phyloP scores from a whole-genome alignment of 2,113 vertebrate genomes.

The Neofelis nebulosa region DNA sequence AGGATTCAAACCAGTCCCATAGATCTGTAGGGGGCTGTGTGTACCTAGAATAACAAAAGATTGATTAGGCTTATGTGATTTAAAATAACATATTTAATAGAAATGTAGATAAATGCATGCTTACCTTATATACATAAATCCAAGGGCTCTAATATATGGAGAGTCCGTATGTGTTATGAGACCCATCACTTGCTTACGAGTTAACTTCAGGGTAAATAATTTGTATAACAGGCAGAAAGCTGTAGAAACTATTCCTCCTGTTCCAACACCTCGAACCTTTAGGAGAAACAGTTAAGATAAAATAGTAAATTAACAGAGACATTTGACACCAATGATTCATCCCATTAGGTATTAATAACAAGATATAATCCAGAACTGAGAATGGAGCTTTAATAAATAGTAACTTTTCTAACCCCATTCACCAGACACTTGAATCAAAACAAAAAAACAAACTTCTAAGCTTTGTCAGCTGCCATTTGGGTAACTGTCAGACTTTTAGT shows the following conservation, averaged over 20 bases:
- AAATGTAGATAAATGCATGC: conserved; percentile 45
- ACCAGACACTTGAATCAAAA: not conserved
- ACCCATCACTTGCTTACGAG: conserved; percentile 99
- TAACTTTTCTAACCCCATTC: conserved; percentile 10
- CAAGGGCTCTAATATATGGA: conserved; percentile 98
- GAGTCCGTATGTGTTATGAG: conserved; percentile 99
- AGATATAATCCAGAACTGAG: not conserved
- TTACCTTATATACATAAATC: conserved; percentile 99
- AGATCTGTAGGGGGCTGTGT: conserved; percentile 98
- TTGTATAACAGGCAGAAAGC: conserved; percentile 99
- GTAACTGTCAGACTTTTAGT: not conserved
- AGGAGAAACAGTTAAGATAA: conserved; percentile 59
- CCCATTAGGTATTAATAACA: conserved; percentile 22
- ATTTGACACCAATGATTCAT: conserved; percentile 42
- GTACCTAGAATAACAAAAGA: conserved; percentile 89
- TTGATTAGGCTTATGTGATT: conserved; percentile 36
- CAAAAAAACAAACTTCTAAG: not conserved
- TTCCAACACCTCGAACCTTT: conserved; percentile 98
- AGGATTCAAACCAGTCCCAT: conserved; percentile 98
- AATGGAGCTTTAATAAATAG: not conserved
- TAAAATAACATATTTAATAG: conserved; percentile 12
- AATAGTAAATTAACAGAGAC: conserved; percentile 15
- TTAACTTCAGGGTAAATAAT: conserved; percentile 98
- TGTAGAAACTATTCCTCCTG: conserved; percentile 98
- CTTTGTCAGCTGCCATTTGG: not conserved